phyloP scores from a whole-genome alignment of 2,113 vertebrate species.

The Malurus elegans region DNA sequence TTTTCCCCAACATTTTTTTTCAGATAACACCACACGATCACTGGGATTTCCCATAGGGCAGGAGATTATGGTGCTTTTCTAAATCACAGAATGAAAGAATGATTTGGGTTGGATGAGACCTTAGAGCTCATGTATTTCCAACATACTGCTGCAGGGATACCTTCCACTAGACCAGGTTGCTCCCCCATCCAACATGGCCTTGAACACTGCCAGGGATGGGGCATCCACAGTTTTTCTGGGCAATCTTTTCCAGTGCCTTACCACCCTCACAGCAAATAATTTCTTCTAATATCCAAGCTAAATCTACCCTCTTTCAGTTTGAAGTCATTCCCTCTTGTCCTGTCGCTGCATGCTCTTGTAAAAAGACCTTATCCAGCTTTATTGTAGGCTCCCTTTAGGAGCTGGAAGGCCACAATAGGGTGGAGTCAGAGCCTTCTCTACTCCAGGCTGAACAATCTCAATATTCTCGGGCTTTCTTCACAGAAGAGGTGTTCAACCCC shows the following conservation, averaged over 20 bases:
- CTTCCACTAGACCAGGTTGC: not conserved
- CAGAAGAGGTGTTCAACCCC: not conserved
- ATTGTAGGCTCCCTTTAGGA: not conserved
- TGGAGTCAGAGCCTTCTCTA: not conserved
- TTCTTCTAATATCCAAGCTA: not conserved
- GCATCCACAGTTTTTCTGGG: not conserved
- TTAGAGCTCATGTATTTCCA: not conserved
- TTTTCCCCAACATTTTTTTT: not conserved
- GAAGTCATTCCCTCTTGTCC: not conserved
- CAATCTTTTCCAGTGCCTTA: not conserved
- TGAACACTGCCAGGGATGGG: not conserved
- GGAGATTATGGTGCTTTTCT: not conserved
- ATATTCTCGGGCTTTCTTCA: not conserved
- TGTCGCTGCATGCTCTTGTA: not conserved
- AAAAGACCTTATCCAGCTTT: not conserved
- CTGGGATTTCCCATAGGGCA: not conserved
- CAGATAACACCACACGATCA: accelerated
- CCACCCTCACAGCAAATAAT: not conserved
- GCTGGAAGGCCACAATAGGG: not conserved
- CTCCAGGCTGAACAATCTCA: not conserved
- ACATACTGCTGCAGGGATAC: no score
- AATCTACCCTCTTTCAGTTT: not conserved
- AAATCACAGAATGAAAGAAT: not conserved
- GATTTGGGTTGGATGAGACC: not conserved
- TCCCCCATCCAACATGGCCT: not conserved